A percentile compares a stretch with the other conserved stretches of the same genome.
phyloP scores from a whole-genome alignment of 1,140 invertebrate species.

The Drosophila sp. region DNA sequence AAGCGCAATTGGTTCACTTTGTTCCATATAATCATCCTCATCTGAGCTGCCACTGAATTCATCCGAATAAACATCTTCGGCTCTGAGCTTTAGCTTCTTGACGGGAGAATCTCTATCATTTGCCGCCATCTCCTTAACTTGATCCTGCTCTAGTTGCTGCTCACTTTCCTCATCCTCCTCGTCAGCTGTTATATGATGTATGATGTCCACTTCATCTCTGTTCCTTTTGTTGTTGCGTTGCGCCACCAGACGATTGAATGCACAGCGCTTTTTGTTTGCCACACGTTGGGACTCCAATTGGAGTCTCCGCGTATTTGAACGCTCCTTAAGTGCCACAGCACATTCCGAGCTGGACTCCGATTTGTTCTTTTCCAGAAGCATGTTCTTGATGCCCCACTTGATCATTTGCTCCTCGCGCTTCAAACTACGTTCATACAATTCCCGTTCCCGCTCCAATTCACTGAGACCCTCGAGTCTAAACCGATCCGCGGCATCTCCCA shows the following conservation, averaged over 20 bases:
- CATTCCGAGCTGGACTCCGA: no score
- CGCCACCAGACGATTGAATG: slow-evolving; percentile 27
- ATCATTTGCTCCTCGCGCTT: slow-evolving; percentile 15
- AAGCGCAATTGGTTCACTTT: not conserved
- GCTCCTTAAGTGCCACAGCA: slow-evolving; percentile 11
- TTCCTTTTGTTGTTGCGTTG: slow-evolving; percentile 10
- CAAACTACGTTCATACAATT: slow-evolving; percentile 77
- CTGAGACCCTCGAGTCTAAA: slow-evolving; percentile 94
- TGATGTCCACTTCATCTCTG: not conserved
- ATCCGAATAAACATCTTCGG: slow-evolving; percentile 32
- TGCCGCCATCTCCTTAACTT: not conserved
- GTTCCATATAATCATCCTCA: not conserved
- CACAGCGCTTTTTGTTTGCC: slow-evolving; percentile 13
- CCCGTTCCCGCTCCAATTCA: slow-evolving; percentile 97
- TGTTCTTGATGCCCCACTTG: slow-evolving; percentile 15
- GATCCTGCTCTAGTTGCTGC: not conserved
- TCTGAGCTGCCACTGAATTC: slow-evolving; percentile 19
- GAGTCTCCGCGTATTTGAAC: slow-evolving; percentile 2
- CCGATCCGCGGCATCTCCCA: slow-evolving; percentile 97
- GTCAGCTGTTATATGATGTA: not conserved
- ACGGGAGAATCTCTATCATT: not conserved
- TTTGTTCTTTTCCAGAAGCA: slow-evolving; percentile 8
- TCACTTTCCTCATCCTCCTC: not conserved
- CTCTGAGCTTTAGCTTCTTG: not conserved
- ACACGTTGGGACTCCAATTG: slow-evolving; percentile 4